These are phyloP conservation scores for Chrysemys picta DNA, from an alignment of 2,113 vertebrate species.

Conservation along the genomic window DNA sequence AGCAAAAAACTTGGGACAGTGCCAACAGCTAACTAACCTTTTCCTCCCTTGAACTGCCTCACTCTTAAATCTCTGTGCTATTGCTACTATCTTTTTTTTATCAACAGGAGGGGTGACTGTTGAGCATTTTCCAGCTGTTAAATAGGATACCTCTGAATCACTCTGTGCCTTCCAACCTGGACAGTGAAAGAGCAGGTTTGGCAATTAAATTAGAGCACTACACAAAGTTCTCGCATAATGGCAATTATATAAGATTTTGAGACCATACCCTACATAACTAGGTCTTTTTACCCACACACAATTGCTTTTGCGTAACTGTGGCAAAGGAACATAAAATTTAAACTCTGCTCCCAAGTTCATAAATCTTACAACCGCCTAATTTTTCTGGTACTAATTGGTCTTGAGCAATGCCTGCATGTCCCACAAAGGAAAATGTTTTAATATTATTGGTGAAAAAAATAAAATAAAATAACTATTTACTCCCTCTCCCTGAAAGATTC, in stretches of 20 bases:
- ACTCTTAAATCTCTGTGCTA: neutral
- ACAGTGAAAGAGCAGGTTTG: neutral
- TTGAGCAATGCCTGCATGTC: neutral
- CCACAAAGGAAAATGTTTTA: neutral
- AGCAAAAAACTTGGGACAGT: neutral
- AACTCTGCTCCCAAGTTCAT: neutral
- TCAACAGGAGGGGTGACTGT: neutral
- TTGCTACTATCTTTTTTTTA: neutral
- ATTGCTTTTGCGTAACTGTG: neutral
- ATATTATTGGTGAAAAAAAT: neutral
- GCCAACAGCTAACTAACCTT: neutral
- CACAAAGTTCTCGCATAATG: neutral
- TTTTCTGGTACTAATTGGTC: neutral
- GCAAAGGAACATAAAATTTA: neutral
- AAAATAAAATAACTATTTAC: neutral
- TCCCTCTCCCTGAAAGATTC: neutral
- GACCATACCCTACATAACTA: neutral
- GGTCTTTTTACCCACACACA: neutral
- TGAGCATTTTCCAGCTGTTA: neutral
- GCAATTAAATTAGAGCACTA: neutral
- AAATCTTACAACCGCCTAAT: neutral
- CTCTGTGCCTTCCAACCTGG: neutral
- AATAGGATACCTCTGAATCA: neutral
- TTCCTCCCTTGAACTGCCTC: neutral
- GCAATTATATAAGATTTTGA: neutral